Percentiles rank a stretch among this genome's conserved stretches.
phyloP scores from a whole-genome alignment of 2,113 vertebrate species.

The Spilogale gracilis region DNA sequence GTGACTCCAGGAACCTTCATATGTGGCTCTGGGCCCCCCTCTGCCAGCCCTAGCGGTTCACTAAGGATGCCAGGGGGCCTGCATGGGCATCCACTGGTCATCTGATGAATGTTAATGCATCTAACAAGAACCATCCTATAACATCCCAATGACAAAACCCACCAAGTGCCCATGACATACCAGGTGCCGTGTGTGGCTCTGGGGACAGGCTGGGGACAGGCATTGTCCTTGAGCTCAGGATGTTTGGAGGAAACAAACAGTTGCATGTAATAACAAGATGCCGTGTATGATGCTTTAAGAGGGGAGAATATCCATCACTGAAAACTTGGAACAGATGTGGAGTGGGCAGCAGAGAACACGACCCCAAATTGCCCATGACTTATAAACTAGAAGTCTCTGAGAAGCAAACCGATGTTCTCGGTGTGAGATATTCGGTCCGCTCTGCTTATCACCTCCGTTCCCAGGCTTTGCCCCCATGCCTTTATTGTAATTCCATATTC shows the following conservation, averaged over 20 bases:
- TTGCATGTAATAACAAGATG: background rate
- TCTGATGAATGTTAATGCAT: background rate
- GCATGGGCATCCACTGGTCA: background rate
- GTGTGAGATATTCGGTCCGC: background rate
- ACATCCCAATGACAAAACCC: background rate
- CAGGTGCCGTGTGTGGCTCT: background rate
- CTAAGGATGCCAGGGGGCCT: background rate
- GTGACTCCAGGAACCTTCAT: background rate
- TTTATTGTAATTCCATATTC: background rate
- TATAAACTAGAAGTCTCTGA: background rate
- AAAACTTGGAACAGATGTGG: background rate
- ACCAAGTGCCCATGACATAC: background rate
- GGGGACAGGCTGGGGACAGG: background rate
- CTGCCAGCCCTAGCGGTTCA: background rate
- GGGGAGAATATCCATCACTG: background rate
- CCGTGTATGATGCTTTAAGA: background rate
- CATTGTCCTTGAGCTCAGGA: background rate
- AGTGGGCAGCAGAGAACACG: background rate
- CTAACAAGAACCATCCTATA: background rate
- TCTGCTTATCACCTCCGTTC: background rate
- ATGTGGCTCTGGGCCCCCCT: background rate
- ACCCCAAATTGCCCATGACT: accelerated
- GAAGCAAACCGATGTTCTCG: background rate
- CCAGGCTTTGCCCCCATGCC: background rate
- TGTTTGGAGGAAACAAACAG: background rate